Evolutionary conservation across 2,113 vertebrate genomes (phyloP).

Genomic region (Struthio camelus): DNA sequence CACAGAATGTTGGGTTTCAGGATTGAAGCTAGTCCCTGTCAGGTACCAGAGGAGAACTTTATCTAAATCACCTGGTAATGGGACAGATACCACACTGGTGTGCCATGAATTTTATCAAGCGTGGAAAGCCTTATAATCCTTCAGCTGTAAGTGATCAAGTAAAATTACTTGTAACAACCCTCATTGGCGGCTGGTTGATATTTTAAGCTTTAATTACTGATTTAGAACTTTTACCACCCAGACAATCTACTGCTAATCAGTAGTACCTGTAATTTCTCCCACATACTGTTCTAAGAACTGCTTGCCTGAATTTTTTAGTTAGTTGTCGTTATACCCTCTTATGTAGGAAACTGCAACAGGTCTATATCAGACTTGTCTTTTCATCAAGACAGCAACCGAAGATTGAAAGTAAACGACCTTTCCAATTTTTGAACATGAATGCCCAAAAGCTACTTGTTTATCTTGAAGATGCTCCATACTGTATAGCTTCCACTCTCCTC

Average conservation of each 20-base stretch:
- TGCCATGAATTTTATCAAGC: not conserved
- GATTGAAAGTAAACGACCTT: not conserved
- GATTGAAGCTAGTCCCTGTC: not conserved
- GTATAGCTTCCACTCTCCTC: not conserved
- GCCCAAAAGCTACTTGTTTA: not conserved
- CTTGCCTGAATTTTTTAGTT: not conserved
- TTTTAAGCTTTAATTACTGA: not conserved
- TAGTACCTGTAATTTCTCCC: constrained; percentile 2
- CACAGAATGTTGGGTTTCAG: not conserved
- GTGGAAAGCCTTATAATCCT: not conserved
- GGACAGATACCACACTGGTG: not conserved
- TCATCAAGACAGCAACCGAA: not conserved
- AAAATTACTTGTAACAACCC: not conserved
- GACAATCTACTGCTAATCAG: not conserved
- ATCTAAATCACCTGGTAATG: not conserved
- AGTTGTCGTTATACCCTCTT: not conserved
- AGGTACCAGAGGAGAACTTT: not conserved
- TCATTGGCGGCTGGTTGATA: not conserved
- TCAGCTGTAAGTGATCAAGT: not conserved
- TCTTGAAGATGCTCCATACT: not conserved
- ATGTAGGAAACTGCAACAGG: not conserved
- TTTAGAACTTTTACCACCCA: not conserved
- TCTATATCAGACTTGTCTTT: not conserved
- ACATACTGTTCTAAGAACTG: not conserved
- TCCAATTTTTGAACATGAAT: not conserved